Conservation (phyloP, 2,888 invertebrate species). For the Coelopa pilipes region DNA sequence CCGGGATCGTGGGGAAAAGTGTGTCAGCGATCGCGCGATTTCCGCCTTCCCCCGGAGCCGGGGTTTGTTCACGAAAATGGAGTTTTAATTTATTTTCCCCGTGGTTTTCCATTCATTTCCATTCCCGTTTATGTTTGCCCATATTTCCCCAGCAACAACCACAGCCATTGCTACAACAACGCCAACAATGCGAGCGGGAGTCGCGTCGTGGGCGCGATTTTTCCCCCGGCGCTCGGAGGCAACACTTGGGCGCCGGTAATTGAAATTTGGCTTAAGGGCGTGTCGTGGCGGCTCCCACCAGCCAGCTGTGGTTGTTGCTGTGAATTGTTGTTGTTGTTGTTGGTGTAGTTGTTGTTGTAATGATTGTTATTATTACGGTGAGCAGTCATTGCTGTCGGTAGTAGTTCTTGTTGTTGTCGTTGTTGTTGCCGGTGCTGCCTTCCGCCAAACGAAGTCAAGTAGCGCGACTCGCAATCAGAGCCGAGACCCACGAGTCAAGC, state of each 20-base stretch:
- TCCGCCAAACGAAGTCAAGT: constrained; percentile 3
- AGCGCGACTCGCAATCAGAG: background rate
- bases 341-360: background rate
- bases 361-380: no score
- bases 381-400: no score
- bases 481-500: background rate
- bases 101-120: no score
- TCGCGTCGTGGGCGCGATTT: no score
- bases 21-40: constrained; percentile 10
- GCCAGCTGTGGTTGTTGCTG: background rate
- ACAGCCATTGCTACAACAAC: no score
- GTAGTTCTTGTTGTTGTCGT: no score
- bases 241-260: constrained; percentile 29
- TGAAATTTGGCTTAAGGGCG: constrained; percentile 28
- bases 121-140: no score
- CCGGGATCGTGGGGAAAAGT: background rate
- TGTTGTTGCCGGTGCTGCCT: no score
- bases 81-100: no score
- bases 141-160: no score
- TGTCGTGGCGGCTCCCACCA: background rate
- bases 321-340: background rate
- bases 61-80: no score
- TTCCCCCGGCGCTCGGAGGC: background rate
- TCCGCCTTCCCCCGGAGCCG: background rate
- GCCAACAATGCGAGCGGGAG: no score